These are phyloP conservation scores for Colius striatus DNA, from an alignment of 2,113 vertebrate genomes.

Conservation along the genomic window DNA sequence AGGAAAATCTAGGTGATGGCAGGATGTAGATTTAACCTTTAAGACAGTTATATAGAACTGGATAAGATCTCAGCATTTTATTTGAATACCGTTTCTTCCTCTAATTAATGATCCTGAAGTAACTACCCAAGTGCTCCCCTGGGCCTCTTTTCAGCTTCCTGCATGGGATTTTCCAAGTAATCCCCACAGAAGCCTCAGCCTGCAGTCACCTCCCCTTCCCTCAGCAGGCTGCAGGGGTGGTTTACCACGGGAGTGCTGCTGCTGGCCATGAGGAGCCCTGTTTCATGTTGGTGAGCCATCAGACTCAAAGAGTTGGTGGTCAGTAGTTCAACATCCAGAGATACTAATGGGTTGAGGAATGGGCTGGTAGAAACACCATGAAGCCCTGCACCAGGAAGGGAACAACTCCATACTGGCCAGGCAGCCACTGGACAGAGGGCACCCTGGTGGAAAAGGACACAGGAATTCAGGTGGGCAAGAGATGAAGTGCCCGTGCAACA, in stretches of 20 bases:
- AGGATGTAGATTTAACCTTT: constrained; percentile 7
- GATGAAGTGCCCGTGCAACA: background rate
- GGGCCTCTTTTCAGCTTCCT: background rate
- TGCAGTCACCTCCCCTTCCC: background rate
- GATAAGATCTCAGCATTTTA: background rate
- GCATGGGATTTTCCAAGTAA: background rate
- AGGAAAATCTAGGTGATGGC: background rate
- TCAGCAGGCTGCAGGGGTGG: rapidly evolving
- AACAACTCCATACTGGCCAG: background rate
- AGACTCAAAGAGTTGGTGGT: background rate
- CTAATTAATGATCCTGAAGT: background rate
- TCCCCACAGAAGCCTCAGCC: background rate
- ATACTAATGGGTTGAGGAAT: background rate
- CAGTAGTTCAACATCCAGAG: background rate
- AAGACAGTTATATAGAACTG: background rate
- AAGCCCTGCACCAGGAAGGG: background rate
- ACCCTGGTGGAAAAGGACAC: background rate
- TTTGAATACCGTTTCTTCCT: background rate
- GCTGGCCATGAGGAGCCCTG: background rate
- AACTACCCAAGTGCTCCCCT: background rate
- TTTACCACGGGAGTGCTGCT: rapidly evolving
- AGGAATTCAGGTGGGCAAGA: background rate
- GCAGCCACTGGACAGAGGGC: background rate
- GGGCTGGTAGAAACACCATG: background rate
- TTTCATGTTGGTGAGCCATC: rapidly evolving